Conservation (phyloP, 1,140 invertebrate species). For the Drosophila quadrilineata region DNA sequence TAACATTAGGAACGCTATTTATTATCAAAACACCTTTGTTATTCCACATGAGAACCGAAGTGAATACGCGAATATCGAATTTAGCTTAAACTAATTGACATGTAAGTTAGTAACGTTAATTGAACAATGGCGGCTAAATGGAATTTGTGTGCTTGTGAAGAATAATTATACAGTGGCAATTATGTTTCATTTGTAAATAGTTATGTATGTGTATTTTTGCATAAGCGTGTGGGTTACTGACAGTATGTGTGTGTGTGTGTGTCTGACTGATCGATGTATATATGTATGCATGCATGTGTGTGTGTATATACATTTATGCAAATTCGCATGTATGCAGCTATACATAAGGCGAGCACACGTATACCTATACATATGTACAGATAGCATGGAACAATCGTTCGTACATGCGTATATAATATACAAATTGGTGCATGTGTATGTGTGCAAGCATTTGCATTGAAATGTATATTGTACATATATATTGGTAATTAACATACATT, state of each 20-base stretch:
- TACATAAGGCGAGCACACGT: too few species aligned
- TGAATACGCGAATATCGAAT: conserved; percentile 6
- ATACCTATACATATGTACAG: too few species aligned
- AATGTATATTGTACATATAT: too few species aligned
- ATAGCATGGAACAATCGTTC: too few species aligned
- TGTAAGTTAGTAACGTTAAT: conserved; percentile 15
- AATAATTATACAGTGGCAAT: conserved; percentile 6
- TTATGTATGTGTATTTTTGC: conserved; percentile 12
- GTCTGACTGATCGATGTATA: conserved; percentile 10
- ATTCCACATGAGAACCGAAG: conserved; percentile 13
- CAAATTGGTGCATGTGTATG: too few species aligned
- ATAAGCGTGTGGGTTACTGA: conserved; percentile 8
- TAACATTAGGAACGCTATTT: conserved; percentile 42
- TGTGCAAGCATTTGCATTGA: too few species aligned
- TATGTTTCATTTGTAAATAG: conserved; percentile 7
- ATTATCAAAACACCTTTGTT: conserved; percentile 47
- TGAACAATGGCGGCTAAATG: not conserved
- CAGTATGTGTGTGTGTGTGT: conserved; percentile 10
- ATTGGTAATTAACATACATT: too few species aligned
- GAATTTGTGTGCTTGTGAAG: not conserved
- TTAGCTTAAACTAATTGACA: conserved; percentile 21
- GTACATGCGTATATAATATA: too few species aligned
- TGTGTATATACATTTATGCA: not conserved
- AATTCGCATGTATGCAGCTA: not conserved
- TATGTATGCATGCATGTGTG: conserved; percentile 1